phyloP scores from a whole-genome alignment of 2,888 invertebrate genomes.

The Tenodera sinensis region DNA sequence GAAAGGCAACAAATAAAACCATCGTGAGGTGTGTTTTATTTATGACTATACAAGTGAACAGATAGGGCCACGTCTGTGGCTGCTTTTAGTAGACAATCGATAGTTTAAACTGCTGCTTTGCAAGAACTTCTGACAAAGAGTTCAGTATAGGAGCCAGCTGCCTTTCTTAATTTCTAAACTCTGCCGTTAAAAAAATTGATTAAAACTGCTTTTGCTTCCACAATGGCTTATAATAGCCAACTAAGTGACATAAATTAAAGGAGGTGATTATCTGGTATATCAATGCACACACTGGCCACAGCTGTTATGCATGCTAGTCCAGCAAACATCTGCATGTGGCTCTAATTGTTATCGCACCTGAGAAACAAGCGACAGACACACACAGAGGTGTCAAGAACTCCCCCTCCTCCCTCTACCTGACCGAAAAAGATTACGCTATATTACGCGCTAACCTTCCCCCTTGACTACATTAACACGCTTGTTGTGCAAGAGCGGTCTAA shows the following conservation, averaged over 20 bases:
- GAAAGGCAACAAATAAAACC: too few species aligned
- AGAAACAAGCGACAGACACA: not conserved
- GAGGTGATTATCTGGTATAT: not conserved
- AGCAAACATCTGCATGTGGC: not conserved
- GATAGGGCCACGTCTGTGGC: too few species aligned
- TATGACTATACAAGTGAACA: too few species aligned
- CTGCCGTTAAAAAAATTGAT: not conserved
- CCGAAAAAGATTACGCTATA: constrained; percentile 1
- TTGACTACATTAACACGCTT: not conserved
- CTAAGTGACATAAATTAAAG: not conserved
- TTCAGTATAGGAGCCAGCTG: too few species aligned
- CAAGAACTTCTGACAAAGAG: too few species aligned
- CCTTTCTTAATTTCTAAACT: not conserved
- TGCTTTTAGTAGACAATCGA: too few species aligned
- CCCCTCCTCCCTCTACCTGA: not conserved
- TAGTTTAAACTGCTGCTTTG: too few species aligned
- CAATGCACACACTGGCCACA: not conserved
- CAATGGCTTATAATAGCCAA: not conserved
- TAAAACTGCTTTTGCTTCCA: not conserved
- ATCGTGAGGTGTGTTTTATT: too few species aligned
- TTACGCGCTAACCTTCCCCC: not conserved
- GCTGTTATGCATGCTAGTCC: not conserved
- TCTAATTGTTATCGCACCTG: constrained; percentile 24
- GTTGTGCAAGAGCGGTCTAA: not conserved
- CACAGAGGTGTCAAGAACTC: constrained; percentile 23